Conservation (phyloP, 2,888 invertebrate genomes). For the Chymomyza caudatula region DNA sequence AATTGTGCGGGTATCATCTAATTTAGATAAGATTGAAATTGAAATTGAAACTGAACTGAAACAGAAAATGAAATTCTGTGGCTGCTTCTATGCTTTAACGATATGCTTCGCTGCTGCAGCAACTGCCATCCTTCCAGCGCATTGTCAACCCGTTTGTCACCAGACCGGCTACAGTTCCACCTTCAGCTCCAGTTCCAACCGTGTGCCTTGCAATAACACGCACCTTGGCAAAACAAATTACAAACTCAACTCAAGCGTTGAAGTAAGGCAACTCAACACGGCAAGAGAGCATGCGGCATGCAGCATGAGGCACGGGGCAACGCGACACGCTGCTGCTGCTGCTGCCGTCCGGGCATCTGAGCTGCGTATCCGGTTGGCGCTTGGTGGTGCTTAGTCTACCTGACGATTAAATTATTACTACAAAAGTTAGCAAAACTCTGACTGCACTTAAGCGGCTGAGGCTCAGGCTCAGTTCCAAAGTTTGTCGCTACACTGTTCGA, state of each 20-base stretch:
- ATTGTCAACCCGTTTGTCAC: background rate
- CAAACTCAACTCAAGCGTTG: constrained; percentile 35
- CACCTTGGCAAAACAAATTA: constrained; percentile 41
- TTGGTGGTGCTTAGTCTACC: constrained; percentile 17
- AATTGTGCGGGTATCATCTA: constrained; percentile 70
- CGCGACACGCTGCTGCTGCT: background rate
- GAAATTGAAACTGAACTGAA: constrained; percentile 41
- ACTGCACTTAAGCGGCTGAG: background rate
- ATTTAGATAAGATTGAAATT: constrained; percentile 69
- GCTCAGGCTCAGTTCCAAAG: background rate
- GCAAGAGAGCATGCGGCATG: background rate
- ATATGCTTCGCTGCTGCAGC: background rate
- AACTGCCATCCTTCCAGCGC: background rate
- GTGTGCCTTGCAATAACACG: constrained; percentile 21
- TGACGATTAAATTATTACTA: constrained; percentile 49
- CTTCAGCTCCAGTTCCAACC: constrained; percentile 1
- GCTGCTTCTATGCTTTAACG: background rate
- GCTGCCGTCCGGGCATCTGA: too few species aligned
- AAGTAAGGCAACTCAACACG: constrained; percentile 8
- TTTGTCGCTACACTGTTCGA: constrained; percentile 32
- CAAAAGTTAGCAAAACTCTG: constrained; percentile 10
- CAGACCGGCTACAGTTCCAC: too few species aligned
- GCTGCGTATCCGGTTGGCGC: background rate
- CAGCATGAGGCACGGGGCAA: background rate
- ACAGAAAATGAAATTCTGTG: constrained; percentile 34